Evolutionary conservation across 2,888 invertebrate species (phyloP), one percentile per base, ranked within the genome.

Genomic region (Brassicogethes aeneus): DNA sequence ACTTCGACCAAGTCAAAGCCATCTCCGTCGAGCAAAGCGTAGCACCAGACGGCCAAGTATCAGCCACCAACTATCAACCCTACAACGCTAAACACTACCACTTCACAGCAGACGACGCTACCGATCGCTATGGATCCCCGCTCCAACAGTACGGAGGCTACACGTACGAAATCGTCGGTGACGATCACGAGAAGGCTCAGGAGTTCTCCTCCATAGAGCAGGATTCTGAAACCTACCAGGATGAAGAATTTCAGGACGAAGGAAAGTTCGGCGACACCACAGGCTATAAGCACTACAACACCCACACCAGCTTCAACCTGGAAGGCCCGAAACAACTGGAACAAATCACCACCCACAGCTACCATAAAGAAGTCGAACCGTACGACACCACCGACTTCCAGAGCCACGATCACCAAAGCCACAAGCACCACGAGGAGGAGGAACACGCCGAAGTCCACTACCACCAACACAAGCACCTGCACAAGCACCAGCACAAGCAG

Each of bases 321-420:
- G 49, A 55, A 34, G 56, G 57, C 3, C 59, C 58, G 13, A 48
- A 47, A 15, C 60, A 60, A 44, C 8, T 60, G n/a, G 60, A 60
- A 51, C 55, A 54, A 2, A 60, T 60, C 17, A 39, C 50, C 14
- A 58, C 56, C 1, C 44, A 54, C 3, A 57, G 53, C 42, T 59
- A 50, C 43, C 59, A 60, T 37, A 55, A 50, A 42, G 55, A 58
- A 44, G 54, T 53, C 1, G 54, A 51, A 34, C 55, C 58, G 1
- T 60, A 54, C 41, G 53, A 54, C 12, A 39, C 51, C 1, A 34
- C 40, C 10, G 45, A 45, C 16, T 59, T 55, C 40, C 40, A 51
- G 10, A 47, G 53, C 8, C 30, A 47, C 10, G 47, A 50, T 12
- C 32, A 47, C 29, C 34, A 42, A 34, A 40, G 37, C 13, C 33